Conservation (phyloP, 2,888 invertebrate species). For the Dolichomitus sp. region DNA sequence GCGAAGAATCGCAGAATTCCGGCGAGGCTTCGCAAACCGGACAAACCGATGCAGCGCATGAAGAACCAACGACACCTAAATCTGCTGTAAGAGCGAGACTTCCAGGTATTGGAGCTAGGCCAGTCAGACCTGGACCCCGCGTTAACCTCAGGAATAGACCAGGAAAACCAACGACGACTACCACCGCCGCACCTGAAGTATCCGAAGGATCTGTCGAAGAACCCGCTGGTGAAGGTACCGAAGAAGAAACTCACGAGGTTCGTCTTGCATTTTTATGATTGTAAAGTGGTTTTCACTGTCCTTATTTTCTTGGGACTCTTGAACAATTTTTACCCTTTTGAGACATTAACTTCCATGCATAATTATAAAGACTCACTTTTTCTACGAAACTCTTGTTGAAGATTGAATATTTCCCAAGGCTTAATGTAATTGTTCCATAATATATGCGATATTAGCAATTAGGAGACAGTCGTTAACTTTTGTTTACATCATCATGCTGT, state of each 20-base stretch:
- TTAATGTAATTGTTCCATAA: too few species aligned
- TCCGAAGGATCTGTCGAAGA: slow-evolving; percentile 80
- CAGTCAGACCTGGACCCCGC: slow-evolving; percentile 89
- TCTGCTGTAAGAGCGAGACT: slow-evolving; percentile 72
- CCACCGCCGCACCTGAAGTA: slow-evolving; percentile 84
- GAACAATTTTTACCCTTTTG: background rate
- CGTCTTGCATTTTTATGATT: slow-evolving; percentile 32
- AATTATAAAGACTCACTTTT: background rate
- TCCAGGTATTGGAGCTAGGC: slow-evolving; percentile 86
- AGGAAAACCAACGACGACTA: slow-evolving; percentile 84
- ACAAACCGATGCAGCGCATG: slow-evolving; percentile 52
- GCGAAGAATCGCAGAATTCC: slow-evolving; percentile 73
- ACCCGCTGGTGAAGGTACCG: slow-evolving; percentile 83
- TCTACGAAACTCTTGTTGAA: too few species aligned
- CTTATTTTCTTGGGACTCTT: background rate
- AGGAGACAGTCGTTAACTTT: too few species aligned
- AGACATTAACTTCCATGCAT: background rate
- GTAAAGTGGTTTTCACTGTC: background rate
- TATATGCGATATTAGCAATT: too few species aligned
- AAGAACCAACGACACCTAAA: slow-evolving; percentile 68
- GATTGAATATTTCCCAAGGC: too few species aligned
- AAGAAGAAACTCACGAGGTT: slow-evolving; percentile 84
- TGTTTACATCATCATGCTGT: too few species aligned
- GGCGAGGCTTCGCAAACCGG: slow-evolving; percentile 66
- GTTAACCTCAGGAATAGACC: slow-evolving; percentile 88